A percentile compares a stretch with the other conserved stretches of the same genome.
Evolutionary conservation across 2,888 invertebrate species (phyloP).

Genomic region (Melanotus villosus): DNA sequence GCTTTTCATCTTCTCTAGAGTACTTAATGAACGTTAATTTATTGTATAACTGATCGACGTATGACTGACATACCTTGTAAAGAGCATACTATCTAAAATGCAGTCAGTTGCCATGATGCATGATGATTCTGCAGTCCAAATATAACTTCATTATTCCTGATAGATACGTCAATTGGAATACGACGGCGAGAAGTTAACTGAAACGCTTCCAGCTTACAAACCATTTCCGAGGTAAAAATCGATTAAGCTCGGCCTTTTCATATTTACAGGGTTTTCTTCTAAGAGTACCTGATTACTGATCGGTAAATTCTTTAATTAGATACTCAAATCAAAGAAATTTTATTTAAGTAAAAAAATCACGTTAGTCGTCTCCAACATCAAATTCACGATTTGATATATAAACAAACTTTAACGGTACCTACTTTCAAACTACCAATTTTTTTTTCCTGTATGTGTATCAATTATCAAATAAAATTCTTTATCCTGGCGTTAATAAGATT

Average conservation of each 20-base stretch:
- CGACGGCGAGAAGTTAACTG: slow-evolving; percentile 23
- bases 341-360: too few relatives aligned
- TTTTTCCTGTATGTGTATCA: too few relatives aligned
- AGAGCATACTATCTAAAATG: slow-evolving; percentile 12
- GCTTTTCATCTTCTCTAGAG: slow-evolving; percentile 6
- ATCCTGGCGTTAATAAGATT: too few relatives aligned
- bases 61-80: not conserved
- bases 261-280: slow-evolving; percentile 12
- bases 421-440: too few relatives aligned
- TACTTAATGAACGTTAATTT: slow-evolving; percentile 21
- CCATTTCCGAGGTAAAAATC: slow-evolving; percentile 29
- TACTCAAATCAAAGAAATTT: too few relatives aligned
- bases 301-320: not conserved
- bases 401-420: too few relatives aligned
- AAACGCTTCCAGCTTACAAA: slow-evolving; percentile 29
- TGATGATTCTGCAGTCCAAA: slow-evolving; percentile 21
- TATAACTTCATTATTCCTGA: slow-evolving; percentile 31
- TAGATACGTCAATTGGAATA: slow-evolving; percentile 30
- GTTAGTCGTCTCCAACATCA: too few relatives aligned
- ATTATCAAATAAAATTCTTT: too few relatives aligned
- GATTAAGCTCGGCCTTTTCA: slow-evolving; percentile 23
- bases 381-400: too few relatives aligned
- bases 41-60: slow-evolving; percentile 17
- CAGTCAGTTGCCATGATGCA: slow-evolving; percentile 15
- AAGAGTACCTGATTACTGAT: not conserved